Base-by-base conservation (phyloP, 2,797 vertebrate species). In the Sebastes variabilis region DNA sequence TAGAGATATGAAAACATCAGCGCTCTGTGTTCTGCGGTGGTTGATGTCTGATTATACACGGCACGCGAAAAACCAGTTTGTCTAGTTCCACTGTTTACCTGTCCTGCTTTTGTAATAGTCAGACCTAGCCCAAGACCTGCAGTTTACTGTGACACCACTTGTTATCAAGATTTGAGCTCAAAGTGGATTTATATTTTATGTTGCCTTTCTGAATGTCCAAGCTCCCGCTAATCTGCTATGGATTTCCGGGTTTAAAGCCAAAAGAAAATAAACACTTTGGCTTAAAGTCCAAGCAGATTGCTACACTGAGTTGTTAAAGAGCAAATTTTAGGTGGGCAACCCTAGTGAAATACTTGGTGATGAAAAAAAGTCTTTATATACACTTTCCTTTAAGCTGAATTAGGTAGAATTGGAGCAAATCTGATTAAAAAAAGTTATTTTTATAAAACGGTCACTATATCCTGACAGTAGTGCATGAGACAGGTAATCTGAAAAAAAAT, bases 11-110 rank as follows among this genome's bases (percentile, higher is more conserved):
- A 55, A 77, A 72, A 76, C 49, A 75, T 59, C 58, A 54, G 54
- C n/a, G 55, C 71, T 71, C 71, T 76, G 72, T 74, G 54, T 73
- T 82, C 74, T 72, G 60, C 22, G 2, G 67, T 72, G 72, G 62
- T 60, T 81, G 29, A 70, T 77, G 66, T 89, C 61, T 55, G 66
- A 78, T 74, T 82, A 83, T 64, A 66, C 73, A 75, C 13, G 3
- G 61, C 66, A 60, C 30, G 18, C 34, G 71, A 80, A 83, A 88
- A 94, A 94, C 92, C 91, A 67, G 93, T 95, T 90, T 80, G 72
- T 88, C 91, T n/a, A 72, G 89, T 94, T 88, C 13, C 22, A 54
- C 71, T 74, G 85, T 92, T 88, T 77, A 80, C 81, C 71, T 87
- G 77, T 83, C 55, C 68, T 84, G 25, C 69, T 79, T 77, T 55